Conservation (phyloP, 92 coral and sea anemone genomes). For the Plumapathes pennacea region DNA sequence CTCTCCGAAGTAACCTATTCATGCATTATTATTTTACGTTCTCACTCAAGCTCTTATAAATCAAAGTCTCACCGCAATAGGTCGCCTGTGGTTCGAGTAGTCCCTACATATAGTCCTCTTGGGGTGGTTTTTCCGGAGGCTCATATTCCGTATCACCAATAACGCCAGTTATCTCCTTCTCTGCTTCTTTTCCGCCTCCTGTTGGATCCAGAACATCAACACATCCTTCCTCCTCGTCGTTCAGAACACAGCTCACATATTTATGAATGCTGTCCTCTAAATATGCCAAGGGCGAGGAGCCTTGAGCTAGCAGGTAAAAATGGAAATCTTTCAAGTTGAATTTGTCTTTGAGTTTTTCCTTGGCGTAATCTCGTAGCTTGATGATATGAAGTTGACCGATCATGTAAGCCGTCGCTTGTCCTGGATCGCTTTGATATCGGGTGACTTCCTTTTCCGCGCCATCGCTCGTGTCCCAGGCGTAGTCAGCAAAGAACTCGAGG, state of each 20-base stretch:
- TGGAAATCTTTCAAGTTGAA: constrained; percentile 78
- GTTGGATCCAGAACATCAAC: constrained; percentile 62
- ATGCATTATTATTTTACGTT: no score
- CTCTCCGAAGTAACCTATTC: no score
- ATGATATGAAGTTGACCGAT: constrained; percentile 84
- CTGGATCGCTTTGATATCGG: constrained; percentile 90
- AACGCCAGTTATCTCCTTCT: constrained; percentile 13
- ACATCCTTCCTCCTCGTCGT: constrained; percentile 54
- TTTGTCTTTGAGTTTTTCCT: constrained; percentile 43
- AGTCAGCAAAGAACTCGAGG: constrained; percentile 69
- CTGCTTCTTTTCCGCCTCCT: constrained; percentile 7
- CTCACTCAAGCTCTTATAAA: no score
- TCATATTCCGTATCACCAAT: constrained; percentile 30
- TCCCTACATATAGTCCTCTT: constrained; percentile 17
- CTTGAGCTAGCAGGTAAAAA: constrained; percentile 79
- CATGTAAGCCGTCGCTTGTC: constrained; percentile 96
- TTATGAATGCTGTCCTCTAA: constrained; percentile 59
- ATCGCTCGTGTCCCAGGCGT: constrained; percentile 94
- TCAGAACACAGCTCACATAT: constrained; percentile 65
- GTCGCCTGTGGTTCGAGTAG: no score
- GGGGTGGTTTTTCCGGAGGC: constrained; percentile 19
- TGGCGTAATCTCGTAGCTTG: constrained; percentile 69
- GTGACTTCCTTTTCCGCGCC: constrained; percentile 83
- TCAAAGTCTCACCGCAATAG: no score
- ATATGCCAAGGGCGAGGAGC: constrained; percentile 79